Conservation (phyloP, 2,888 invertebrate genomes). For the Gymnoscelis rufifasciata region DNA sequence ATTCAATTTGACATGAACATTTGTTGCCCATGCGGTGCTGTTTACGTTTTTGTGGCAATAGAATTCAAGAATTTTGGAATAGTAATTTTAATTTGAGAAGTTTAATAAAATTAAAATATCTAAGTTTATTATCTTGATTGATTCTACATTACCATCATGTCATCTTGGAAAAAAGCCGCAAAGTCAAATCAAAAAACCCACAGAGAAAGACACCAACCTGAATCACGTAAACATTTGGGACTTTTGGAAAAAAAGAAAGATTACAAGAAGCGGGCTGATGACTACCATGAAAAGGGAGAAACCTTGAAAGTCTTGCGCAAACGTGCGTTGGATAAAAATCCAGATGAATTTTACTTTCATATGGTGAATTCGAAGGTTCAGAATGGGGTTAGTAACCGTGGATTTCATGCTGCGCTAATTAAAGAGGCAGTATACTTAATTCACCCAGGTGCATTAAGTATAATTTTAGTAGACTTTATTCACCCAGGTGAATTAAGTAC, state of each 20-base stretch:
- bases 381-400: constrained; percentile 74
- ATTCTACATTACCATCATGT: constrained; percentile 76
- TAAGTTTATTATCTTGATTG: too few species aligned
- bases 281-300: constrained; percentile 89
- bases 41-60: too few species aligned
- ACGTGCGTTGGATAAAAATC: constrained; percentile 94
- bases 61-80: too few species aligned
- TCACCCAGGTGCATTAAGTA: too few species aligned
- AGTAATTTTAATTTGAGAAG: too few species aligned
- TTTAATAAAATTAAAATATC: too few species aligned
- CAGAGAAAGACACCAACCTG: constrained; percentile 91
- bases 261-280: constrained; percentile 86
- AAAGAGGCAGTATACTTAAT: too few species aligned
- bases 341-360: constrained; percentile 99
- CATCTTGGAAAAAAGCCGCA: constrained; percentile 92
- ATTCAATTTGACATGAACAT: too few species aligned
- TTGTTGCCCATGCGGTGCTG: too few species aligned
- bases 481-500: too few species aligned
- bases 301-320: constrained; percentile 89
- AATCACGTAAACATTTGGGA: constrained; percentile 86
- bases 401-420: too few species aligned
- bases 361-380: constrained; percentile 93
- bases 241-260: constrained; percentile 94
- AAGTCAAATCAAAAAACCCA: constrained; percentile 92
- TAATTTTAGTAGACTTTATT: too few species aligned